These are phyloP conservation scores for Balaeniceps rex DNA, from an alignment of 2,113 vertebrate species.

Conservation along the genomic window DNA sequence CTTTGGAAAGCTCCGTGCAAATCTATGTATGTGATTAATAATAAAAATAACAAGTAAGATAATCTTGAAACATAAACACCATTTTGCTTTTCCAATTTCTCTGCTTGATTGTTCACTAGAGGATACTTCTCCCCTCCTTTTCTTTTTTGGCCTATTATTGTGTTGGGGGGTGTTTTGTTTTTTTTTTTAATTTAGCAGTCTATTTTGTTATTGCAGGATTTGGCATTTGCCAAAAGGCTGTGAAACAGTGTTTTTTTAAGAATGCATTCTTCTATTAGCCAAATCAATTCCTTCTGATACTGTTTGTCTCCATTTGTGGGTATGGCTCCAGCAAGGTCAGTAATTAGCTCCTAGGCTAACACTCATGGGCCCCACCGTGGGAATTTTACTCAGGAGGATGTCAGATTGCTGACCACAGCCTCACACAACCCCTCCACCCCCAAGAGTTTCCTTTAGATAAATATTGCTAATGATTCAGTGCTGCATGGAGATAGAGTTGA, in stretches of 20 bases:
- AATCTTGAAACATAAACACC: slow-evolving; percentile 8
- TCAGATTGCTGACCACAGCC: slow-evolving; percentile 9
- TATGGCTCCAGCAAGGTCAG: slow-evolving; percentile 23
- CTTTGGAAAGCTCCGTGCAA: slow-evolving; percentile 37
- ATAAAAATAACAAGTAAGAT: slow-evolving; percentile 15
- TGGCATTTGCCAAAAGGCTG: neutral
- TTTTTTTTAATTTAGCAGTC: neutral
- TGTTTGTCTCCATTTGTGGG: slow-evolving; percentile 36
- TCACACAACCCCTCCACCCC: neutral
- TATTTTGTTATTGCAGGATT: neutral
- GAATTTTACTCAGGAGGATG: neutral
- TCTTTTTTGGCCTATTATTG: neutral
- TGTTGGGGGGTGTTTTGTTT: neutral
- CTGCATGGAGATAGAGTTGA: neutral
- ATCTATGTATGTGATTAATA: neutral
- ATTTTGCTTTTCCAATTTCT: slow-evolving; percentile 41
- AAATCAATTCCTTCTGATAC: slow-evolving; percentile 31
- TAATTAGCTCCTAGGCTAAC: slow-evolving; percentile 4
- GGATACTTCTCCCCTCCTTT: neutral
- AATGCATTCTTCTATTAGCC: neutral
- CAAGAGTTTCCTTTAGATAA: neutral
- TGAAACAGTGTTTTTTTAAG: neutral
- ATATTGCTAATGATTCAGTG: neutral
- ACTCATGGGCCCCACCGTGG: fast-evolving
- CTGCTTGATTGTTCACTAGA: neutral